Percentiles rank a stretch among this genome's conserved stretches.
phyloP scores from a whole-genome alignment of 2,797 vertebrate genomes.

The Acestrorhynchus altus region DNA sequence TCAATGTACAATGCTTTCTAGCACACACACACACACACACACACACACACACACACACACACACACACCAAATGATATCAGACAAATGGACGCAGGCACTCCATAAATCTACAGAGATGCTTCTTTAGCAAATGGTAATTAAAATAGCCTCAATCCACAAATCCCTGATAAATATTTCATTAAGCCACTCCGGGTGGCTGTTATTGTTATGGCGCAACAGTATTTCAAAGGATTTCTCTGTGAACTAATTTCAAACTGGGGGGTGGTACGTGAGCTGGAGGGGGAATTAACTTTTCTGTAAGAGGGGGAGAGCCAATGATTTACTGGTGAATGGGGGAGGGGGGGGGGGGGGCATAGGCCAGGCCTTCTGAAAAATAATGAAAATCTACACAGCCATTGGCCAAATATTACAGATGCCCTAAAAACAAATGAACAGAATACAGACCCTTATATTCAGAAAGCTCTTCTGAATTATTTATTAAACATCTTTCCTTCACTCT shows the following conservation, averaged over 20 bases:
- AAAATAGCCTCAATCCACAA: conserved; percentile 74
- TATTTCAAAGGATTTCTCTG: conserved; percentile 70
- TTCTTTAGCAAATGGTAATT: conserved; percentile 77
- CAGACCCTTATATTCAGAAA: conserved; percentile 36
- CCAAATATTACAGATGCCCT: conserved; percentile 6
- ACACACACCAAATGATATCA: conserved; percentile 42
- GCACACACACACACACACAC: background rate
- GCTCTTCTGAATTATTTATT: conserved; percentile 49
- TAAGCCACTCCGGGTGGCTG: conserved; percentile 70
- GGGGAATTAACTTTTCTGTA: conserved; percentile 42
- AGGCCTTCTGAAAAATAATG: conserved; percentile 42
- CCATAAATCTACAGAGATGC: conserved; percentile 60
- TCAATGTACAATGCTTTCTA: background rate
- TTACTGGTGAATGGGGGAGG: conserved; percentile 32
- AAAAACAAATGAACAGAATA: conserved; percentile 41
- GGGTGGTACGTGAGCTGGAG: conserved; percentile 22
- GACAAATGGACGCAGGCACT: conserved; percentile 51
- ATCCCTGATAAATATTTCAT: conserved; percentile 81
- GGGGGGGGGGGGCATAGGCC: background rate
- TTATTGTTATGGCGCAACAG: conserved; percentile 72
- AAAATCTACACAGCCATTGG: conserved; percentile 27
- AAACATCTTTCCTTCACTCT: conserved; percentile 22
- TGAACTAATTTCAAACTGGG: conserved; percentile 58
- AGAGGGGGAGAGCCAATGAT: conserved; percentile 34
- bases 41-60: conserved; percentile 10